Conservation (phyloP, 2,797 vertebrate genomes). For the Rhynchotus rufescens region DNA sequence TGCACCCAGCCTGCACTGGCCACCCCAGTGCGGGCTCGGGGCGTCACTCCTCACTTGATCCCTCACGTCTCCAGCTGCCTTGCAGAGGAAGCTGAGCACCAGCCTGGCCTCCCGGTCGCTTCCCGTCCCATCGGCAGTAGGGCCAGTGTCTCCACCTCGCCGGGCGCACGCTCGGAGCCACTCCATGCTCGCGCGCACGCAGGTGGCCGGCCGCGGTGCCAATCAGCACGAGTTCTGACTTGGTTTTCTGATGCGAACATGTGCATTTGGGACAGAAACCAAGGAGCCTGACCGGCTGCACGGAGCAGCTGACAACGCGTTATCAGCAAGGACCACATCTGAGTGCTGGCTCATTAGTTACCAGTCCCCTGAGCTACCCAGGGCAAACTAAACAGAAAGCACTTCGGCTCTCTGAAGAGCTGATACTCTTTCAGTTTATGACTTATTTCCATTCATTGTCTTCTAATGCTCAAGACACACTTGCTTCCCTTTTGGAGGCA, state of each 20-base stretch:
- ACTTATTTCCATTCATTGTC: not conserved
- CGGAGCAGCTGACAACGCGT: not conserved
- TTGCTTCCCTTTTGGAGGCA: not conserved
- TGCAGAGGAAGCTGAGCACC: not conserved
- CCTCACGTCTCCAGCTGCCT: not conserved
- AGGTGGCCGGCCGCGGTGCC: not conserved
- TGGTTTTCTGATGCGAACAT: not conserved
- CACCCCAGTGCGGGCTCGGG: not conserved
- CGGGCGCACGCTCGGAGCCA: not conserved
- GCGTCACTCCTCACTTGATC: not conserved
- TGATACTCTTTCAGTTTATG: not conserved
- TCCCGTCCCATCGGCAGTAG: not conserved
- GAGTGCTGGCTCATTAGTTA: not conserved
- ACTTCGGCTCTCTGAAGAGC: not conserved
- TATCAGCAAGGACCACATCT: not conserved
- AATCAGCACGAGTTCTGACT: not conserved
- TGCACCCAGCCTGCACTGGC: not conserved
- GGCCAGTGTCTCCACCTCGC: accelerated
- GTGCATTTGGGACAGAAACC: not conserved
- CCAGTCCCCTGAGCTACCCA: not conserved
- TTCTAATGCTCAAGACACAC: not conserved
- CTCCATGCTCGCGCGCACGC: not conserved
- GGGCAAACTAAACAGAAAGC: not conserved
- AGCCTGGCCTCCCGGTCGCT: not conserved
- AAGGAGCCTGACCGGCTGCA: not conserved